Evolutionary conservation across 2,888 invertebrate species (phyloP), one percentile per base, ranked within the genome.

Genomic region (Chrysotoxum bicinctum): DNA sequence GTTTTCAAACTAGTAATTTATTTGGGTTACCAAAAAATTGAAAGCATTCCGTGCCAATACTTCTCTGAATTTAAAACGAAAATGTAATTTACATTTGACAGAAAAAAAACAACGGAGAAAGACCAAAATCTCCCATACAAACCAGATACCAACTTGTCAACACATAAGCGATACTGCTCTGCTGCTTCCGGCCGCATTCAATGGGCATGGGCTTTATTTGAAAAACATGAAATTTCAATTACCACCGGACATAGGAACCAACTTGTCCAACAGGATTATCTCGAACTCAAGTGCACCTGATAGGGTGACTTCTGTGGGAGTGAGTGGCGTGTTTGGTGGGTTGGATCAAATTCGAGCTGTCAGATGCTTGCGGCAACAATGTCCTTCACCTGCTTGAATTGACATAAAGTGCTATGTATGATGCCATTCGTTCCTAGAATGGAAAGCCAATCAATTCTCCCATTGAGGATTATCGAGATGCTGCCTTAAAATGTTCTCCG

Each of bases 201-300:
- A n/a, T n/a, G n/a, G n/a, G 6, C 6, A 16, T 32, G 26, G 35
- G 19, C 16, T 58, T 23, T 75, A 72, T 68, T 73, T 69, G 70
- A 69, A 43, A 73, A 84, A 79, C 84, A 84, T 76, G 84, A 76
- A 84, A 84, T 79, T 84, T 75, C 84, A 84, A 84, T 84, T 80
- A 84, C 74, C 62, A 45, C 48, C 74, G 40, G 69, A 56, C 73
- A 74, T 64, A 64, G 72, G 60, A 54, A 66, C 58, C 66, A 66
- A 66, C 40, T 75, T 66, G 75, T 68, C 66, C 79, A 21, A 30
- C 43, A 48, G 78, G 74, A 79, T 84, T 75, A 79, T 75, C 58
- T 73, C 70, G n/a, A 78, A 77, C 70, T 62, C 72, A 77, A 77
- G 52, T 32, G 68, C 74, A 78, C 74, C 74, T 48, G 60, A 45